Base-by-base conservation (phyloP, 2,888 invertebrate species). In the Pyrrhosoma nymphula region DNA sequence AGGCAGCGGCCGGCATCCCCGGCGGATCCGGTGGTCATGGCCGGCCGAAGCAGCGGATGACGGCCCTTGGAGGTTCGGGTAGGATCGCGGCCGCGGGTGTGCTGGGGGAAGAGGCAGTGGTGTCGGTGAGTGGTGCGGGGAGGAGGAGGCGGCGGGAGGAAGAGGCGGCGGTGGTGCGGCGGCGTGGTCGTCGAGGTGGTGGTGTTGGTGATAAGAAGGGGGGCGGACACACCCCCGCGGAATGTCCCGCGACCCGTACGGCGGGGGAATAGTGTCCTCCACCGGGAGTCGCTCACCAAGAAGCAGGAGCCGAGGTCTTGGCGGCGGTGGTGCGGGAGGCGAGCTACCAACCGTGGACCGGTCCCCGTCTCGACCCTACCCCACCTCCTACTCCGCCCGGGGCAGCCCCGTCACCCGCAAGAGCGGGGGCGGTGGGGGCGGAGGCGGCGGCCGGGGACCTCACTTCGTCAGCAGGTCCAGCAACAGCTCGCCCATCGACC, bases 321-420 rank as follows among this genome's bases (percentile, higher is more conserved):
- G 93, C 69, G 93, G 93, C 98, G 98, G 97, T 97, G 98, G 96
- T 97, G 97, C 96, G 95, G 82, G 82, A 30, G 97, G 97, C 95
- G 98, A 98, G 97, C 97, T 99, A 97, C 98, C 99, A 97, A 98
- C 98, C 97, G 98, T 98, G 97, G 99, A 99, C 98, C 98, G 98
- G 97, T 98, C 98, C 97, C 99, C 99, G 97, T 98, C 98, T 96
- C 98, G 98, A 97, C 98, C 98, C 97, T 98, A 98, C 97, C 97
- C 98, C 89, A 95, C 95, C n/a, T 95, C 95, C 30, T 88, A 95
- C 89, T 95, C 95, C 63, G 95, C 95, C 88, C 88, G 95, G 89
- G 95, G 95, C 56, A 95, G 95, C 95, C 95, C 96, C 69, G 95
- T 95, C 88, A 95, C 95, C 39, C 95, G 95, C 39, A 95, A 88